phyloP scores from a whole-genome alignment of 2,797 vertebrate genomes.

The Threskiornis aethiopicus region DNA sequence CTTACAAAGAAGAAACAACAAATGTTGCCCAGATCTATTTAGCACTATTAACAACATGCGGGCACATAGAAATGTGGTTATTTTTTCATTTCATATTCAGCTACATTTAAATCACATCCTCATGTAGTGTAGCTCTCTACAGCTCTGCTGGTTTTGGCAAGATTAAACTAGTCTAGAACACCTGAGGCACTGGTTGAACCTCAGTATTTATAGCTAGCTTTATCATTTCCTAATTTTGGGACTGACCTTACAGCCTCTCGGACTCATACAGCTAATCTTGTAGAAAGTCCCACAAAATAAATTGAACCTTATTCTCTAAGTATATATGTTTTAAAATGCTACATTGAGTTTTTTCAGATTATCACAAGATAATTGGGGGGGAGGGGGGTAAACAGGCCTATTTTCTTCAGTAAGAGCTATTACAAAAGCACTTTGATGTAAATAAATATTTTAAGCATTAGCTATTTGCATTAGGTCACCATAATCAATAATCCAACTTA shows the following conservation, averaged over 20 bases:
- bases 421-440: neutral
- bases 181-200: neutral
- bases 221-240: neutral
- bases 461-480: neutral
- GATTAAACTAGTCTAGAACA: neutral
- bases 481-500: neutral
- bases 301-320: neutral
- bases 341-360: neutral
- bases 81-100: neutral
- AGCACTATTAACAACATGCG: neutral
- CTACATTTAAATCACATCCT: slow-evolving; percentile 5
- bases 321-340: neutral
- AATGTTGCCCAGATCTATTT: neutral
- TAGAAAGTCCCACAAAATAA: neutral
- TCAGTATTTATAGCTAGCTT: neutral
- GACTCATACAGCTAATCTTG: neutral
- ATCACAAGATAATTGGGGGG: neutral
- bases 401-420: neutral
- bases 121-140: neutral
- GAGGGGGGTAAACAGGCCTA: neutral
- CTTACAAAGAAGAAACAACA: slow-evolving; percentile 17
- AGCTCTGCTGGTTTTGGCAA: neutral
- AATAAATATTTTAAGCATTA: neutral
- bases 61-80: neutral
- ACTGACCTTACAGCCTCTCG: neutral